Percentiles rank a stretch among this genome's conserved stretches.
Evolutionary conservation across 2,113 vertebrate genomes (phyloP).

Genomic region (Girardinichthys multiradiatus): DNA sequence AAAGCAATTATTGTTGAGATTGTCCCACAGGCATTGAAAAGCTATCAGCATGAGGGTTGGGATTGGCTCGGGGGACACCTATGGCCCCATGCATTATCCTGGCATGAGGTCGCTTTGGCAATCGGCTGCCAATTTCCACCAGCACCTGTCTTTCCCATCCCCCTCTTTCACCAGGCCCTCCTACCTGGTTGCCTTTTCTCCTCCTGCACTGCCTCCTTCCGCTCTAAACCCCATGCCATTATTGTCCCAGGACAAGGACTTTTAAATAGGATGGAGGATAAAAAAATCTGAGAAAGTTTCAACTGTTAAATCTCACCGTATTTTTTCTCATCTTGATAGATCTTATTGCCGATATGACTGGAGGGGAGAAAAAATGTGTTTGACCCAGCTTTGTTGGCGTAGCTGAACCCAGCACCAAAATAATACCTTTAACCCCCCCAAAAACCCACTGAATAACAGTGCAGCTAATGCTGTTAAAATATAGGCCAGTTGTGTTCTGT

Average conservation of each 20-base stretch:
- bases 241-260: constrained; percentile 51
- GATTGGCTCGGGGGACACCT: constrained; percentile 94
- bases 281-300: constrained; percentile 41
- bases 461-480: constrained; percentile 56
- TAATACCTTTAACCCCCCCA: constrained; percentile 21
- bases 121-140: constrained; percentile 88
- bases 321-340: constrained; percentile 31
- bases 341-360: constrained; percentile 22
- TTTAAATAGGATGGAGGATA: constrained; percentile 15
- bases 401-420: neutral
- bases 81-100: constrained; percentile 91
- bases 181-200: constrained; percentile 86
- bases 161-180: constrained; percentile 82
- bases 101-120: constrained; percentile 88
- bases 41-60: constrained; percentile 90
- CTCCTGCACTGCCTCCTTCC: constrained; percentile 60
- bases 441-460: constrained; percentile 41
- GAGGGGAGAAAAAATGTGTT: constrained; percentile 32
- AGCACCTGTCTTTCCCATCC: constrained; percentile 87
- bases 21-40: constrained; percentile 90
- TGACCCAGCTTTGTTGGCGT: constrained; percentile 8
- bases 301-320: constrained; percentile 27
- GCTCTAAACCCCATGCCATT: constrained; percentile 20
- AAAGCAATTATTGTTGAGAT: constrained; percentile 88
- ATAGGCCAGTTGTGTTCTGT: constrained; percentile 39